Conservation (phyloP, 2,797 vertebrate genomes). For the Botia almorhae region DNA sequence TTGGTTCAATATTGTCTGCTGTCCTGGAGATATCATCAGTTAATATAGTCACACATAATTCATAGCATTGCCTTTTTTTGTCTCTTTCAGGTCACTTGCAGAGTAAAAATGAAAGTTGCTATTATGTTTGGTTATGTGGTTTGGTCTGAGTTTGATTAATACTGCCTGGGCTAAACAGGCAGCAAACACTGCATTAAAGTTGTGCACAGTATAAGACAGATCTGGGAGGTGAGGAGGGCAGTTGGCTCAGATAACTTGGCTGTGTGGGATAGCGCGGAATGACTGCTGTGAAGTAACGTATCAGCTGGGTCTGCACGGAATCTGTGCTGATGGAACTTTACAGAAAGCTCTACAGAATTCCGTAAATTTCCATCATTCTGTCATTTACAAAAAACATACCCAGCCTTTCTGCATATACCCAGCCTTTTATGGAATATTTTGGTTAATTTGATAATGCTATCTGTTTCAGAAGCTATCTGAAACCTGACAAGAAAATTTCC, state of each 20-base stretch:
- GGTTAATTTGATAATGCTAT: background rate
- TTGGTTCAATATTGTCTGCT: conserved; percentile 63
- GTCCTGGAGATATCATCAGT: conserved; percentile 63
- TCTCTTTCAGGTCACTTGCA: conserved; percentile 57
- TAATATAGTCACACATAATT: conserved; percentile 65
- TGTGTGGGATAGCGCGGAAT: conserved; percentile 16
- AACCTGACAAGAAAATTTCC: background rate
- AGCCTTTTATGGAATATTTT: background rate
- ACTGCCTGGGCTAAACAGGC: conserved; percentile 66
- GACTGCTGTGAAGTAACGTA: conserved; percentile 31
- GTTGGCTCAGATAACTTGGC: conserved; percentile 33
- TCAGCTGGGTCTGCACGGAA: background rate
- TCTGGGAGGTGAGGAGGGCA: conserved; percentile 21
- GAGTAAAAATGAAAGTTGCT: conserved; percentile 60
- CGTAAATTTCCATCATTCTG: background rate
- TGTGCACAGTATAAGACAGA: conserved; percentile 29
- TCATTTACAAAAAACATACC: background rate
- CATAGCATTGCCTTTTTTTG: conserved; percentile 56
- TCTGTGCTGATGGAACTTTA: background rate
- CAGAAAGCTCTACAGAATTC: background rate
- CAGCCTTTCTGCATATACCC: background rate
- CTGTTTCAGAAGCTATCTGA: background rate
- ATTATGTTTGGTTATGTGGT: conserved; percentile 66
- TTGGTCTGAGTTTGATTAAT: conserved; percentile 72
- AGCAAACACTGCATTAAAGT: conserved; percentile 31